Conservation (phyloP, 1,140 invertebrate genomes). For the Drosophila bocki region DNA sequence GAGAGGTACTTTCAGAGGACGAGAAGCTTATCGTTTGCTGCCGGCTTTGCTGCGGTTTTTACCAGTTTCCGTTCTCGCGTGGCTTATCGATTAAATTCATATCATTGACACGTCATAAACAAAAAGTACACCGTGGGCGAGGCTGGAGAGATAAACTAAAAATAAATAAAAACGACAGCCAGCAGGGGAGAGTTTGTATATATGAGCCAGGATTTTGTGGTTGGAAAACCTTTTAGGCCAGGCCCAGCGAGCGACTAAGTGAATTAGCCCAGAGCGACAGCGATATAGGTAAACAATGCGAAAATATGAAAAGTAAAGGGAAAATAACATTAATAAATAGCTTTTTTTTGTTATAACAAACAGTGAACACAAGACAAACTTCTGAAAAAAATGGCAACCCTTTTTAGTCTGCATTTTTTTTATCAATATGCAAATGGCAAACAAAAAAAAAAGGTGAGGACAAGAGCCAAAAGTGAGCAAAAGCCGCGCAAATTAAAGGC, state of each 20-base stretch:
- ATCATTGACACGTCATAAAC: conserved; percentile 54
- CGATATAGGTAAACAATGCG: conserved; percentile 28
- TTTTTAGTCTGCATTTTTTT: conserved; percentile 8
- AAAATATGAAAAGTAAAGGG: conserved; percentile 17
- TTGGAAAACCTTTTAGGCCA: conserved; percentile 48
- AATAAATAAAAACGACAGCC: conserved; percentile 29
- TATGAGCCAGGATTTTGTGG: conserved; percentile 34
- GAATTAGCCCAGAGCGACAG: conserved; percentile 40
- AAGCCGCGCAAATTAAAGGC: conserved; percentile 54
- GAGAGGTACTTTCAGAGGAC: conserved; percentile 4
- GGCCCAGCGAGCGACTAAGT: conserved; percentile 30
- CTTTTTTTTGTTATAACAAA: conserved; percentile 27
- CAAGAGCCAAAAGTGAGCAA: conserved; percentile 64
- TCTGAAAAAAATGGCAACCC: conserved; percentile 18
- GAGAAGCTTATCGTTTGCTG: conserved; percentile 41
- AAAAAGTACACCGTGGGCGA: conserved; percentile 25
- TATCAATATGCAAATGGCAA: conserved; percentile 64
- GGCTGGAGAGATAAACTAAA: conserved; percentile 33
- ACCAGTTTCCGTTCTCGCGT: conserved; percentile 41
- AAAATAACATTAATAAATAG: conserved; percentile 41
- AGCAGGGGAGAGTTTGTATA: neutral
- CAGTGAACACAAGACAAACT: conserved; percentile 13
- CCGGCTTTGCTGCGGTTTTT: conserved; percentile 47
- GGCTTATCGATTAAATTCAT: conserved; percentile 56
- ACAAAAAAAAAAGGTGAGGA: conserved; percentile 18